Evolutionary conservation across 2,797 vertebrate genomes (phyloP).

Genomic region (Paedocypris micromegethes): DNA sequence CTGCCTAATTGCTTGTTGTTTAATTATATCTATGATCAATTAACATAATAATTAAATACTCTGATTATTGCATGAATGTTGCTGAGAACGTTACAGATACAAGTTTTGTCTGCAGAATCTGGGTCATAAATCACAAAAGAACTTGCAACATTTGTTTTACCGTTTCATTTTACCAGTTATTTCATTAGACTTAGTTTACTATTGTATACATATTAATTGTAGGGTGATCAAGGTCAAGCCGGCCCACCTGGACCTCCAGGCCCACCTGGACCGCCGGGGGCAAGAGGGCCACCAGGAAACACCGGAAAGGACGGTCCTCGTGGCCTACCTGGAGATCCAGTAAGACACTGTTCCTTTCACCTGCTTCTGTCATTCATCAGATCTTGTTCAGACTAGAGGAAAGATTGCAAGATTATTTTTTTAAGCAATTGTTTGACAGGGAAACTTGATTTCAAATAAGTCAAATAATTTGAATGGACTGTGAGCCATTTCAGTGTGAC

Average conservation of each 20-base stretch:
- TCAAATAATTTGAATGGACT: too few relatives aligned
- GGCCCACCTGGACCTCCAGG: slow-evolving; percentile 74
- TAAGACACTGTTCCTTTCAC: slow-evolving; percentile 55
- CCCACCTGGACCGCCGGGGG: slow-evolving; percentile 70
- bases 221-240: slow-evolving; percentile 77
- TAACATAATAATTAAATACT: slow-evolving; percentile 10
- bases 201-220: slow-evolving; percentile 9
- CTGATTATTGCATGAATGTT: slow-evolving; percentile 17
- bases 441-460: too few relatives aligned
- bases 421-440: too few relatives aligned
- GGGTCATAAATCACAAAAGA: too few relatives aligned
- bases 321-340: slow-evolving; percentile 67
- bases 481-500: too few relatives aligned
- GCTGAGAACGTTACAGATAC: background rate
- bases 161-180: too few relatives aligned
- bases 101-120: too few relatives aligned
- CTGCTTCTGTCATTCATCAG: background rate
- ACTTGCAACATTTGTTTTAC: too few relatives aligned
- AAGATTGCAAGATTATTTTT: background rate
- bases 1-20: slow-evolving; percentile 16
- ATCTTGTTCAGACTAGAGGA: background rate
- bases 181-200: too few relatives aligned
- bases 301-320: slow-evolving; percentile 76
- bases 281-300: slow-evolving; percentile 76
- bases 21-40: slow-evolving; percentile 9